Evolutionary conservation across 2,113 vertebrate species (phyloP).

Genomic region (Nothobranchius furzeri): DNA sequence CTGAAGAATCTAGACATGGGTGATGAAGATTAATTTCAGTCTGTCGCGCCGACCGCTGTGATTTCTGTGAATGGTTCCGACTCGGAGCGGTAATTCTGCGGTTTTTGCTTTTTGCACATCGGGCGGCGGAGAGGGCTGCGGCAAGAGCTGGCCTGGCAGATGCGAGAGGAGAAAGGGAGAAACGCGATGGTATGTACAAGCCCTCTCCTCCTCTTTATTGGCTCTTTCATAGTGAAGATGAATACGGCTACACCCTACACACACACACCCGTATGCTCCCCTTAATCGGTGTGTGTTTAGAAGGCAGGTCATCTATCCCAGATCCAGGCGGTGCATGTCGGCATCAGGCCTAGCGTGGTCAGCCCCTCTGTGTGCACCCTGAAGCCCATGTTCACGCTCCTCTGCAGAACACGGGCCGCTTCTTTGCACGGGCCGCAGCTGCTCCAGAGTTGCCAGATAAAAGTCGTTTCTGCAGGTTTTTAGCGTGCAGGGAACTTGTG

Average conservation of each 20-base stretch:
- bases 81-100: slow-evolving; percentile 36
- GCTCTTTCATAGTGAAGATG: slow-evolving; percentile 24
- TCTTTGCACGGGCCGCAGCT: slow-evolving; percentile 15
- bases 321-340: slow-evolving; percentile 55
- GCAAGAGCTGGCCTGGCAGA: slow-evolving; percentile 75
- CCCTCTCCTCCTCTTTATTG: slow-evolving; percentile 32
- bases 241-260: slow-evolving; percentile 32
- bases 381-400: slow-evolving; percentile 58
- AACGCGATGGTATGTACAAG: slow-evolving; percentile 69
- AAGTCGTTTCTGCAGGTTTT: too few relatives aligned
- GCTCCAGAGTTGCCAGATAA: too few relatives aligned
- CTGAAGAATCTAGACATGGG: slow-evolving; percentile 26
- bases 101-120: slow-evolving; percentile 68
- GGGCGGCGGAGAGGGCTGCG: slow-evolving; percentile 74
- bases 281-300: slow-evolving; percentile 19
- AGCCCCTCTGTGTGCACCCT: slow-evolving; percentile 55
- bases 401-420: slow-evolving; percentile 23
- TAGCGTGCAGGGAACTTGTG: not conserved
- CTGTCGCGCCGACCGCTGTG: slow-evolving; percentile 3
- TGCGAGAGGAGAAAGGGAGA: slow-evolving; percentile 64
- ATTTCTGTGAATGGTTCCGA: slow-evolving; percentile 23
- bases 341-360: slow-evolving; percentile 72
- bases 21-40: slow-evolving; percentile 30
- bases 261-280: slow-evolving; percentile 8
- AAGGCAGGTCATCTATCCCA: slow-evolving; percentile 21